Conservation (phyloP, 2,797 vertebrate genomes). For the Enteromius afrohamiltoni region DNA sequence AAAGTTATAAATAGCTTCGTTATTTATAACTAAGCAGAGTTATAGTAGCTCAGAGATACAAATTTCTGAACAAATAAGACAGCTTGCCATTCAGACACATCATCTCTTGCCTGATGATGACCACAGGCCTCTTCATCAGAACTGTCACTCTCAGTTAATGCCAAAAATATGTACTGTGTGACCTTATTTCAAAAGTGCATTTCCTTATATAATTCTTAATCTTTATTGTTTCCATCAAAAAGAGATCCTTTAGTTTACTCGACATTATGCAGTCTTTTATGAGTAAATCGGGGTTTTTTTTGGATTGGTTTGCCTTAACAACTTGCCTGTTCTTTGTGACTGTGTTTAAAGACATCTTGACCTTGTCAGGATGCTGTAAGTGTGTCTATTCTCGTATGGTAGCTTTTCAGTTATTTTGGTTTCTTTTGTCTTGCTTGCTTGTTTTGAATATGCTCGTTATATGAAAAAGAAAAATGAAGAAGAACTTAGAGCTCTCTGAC, state of each 20-base stretch:
- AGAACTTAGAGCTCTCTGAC: neutral
- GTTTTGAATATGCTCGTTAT: neutral
- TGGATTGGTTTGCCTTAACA: slow-evolving; percentile 65
- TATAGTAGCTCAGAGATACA: slow-evolving; percentile 6
- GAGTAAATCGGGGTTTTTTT: slow-evolving; percentile 27
- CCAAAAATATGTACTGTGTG: neutral
- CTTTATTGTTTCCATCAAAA: neutral
- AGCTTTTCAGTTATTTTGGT: neutral
- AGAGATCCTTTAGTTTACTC: no score
- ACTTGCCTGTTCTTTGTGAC: slow-evolving; percentile 63
- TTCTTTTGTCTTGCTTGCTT: neutral
- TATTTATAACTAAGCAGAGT: no score
- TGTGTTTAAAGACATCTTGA: slow-evolving; percentile 26
- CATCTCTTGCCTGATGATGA: neutral
- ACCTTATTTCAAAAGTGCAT: neutral
- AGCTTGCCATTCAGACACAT: slow-evolving; percentile 18
- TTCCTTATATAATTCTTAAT: neutral
- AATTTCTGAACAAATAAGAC: neutral
- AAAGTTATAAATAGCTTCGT: neutral
- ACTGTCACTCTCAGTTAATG: neutral
- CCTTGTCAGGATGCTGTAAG: slow-evolving; percentile 15
- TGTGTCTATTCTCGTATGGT: neutral
- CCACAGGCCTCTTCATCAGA: neutral
- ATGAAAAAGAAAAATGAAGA: neutral
- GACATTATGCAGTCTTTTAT: no score